Evolutionary conservation across 2,113 vertebrate genomes (phyloP).

Genomic region (Parotia lawesii): DNA sequence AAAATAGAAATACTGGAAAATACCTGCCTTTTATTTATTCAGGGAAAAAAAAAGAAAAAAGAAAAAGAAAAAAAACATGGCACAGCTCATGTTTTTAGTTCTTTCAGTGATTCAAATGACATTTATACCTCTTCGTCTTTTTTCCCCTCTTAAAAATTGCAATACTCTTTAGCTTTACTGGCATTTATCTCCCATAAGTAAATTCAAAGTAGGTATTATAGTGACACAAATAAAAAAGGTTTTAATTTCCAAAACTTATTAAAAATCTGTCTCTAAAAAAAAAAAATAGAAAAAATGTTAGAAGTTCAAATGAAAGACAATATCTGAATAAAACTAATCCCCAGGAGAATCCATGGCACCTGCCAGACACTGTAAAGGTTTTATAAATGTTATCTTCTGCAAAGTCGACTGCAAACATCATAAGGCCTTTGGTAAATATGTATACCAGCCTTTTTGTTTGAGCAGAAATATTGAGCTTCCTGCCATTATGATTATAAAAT

Average conservation of each 20-base stretch:
- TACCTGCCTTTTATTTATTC: background rate
- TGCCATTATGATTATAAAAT: constrained; percentile 66
- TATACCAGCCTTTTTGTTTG: constrained; percentile 71
- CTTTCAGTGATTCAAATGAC: background rate
- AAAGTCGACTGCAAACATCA: constrained; percentile 70
- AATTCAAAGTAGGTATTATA: constrained; percentile 27
- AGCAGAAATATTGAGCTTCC: constrained; percentile 77
- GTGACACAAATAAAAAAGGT: constrained; percentile 46
- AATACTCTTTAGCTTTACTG: constrained; percentile 1
- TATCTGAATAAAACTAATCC: constrained; percentile 64
- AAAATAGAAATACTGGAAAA: background rate
- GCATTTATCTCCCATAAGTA: constrained; percentile 39
- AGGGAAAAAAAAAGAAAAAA: background rate
- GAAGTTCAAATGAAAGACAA: constrained; percentile 75
- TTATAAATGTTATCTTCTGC: constrained; percentile 74
- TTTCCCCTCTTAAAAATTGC: background rate
- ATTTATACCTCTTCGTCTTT: background rate
- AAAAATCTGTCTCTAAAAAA: constrained; percentile 26
- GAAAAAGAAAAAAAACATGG: background rate
- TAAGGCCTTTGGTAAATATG: constrained; percentile 74
- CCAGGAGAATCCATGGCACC: constrained; percentile 40
- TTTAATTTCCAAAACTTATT: constrained; percentile 65
- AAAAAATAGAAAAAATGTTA: constrained; percentile 13
- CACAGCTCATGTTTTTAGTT: background rate
- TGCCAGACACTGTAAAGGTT: constrained; percentile 68